Conservation (phyloP, 2,797 vertebrate genomes). For the Rhinichthys osculus region DNA sequence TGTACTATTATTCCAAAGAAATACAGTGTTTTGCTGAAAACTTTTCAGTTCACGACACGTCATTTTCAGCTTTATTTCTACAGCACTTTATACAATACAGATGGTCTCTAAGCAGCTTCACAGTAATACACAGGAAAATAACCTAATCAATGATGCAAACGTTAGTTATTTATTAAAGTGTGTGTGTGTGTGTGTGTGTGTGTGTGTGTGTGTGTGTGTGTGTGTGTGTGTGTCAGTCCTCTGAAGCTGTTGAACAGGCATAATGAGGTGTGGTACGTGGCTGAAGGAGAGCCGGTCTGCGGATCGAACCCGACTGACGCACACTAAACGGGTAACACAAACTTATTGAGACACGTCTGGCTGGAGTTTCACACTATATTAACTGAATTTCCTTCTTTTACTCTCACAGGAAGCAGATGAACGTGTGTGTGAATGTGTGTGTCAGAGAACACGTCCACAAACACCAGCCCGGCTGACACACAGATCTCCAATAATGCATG, state of each 20-base stretch:
- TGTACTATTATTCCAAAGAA: too few relatives aligned
- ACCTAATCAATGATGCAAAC: too few relatives aligned
- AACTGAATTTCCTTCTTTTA: too few relatives aligned
- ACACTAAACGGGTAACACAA: not conserved
- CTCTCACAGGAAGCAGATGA: not conserved
- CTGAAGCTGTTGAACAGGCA: conserved; percentile 81
- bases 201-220: conserved; percentile 42
- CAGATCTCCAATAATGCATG: not conserved
- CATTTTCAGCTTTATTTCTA: too few relatives aligned
- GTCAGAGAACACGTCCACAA: not conserved
- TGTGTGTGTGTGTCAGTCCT: conserved; percentile 66
- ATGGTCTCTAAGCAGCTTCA: too few relatives aligned
- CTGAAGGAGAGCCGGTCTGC: conserved; percentile 74
- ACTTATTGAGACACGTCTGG: not conserved
- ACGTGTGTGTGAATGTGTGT: not conserved
- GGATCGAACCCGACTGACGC: conserved; percentile 35
- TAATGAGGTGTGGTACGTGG: conserved; percentile 83
- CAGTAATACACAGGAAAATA: too few relatives aligned
- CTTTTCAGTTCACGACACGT: too few relatives aligned
- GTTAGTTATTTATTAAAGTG: too few relatives aligned
- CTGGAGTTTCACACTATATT: not conserved
- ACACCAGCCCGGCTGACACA: not conserved
- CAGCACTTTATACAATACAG: too few relatives aligned
- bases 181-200: too few relatives aligned
- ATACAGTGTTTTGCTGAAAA: too few relatives aligned